Conservation (phyloP, 2,113 vertebrate genomes). For the Triplophysa rosa region DNA sequence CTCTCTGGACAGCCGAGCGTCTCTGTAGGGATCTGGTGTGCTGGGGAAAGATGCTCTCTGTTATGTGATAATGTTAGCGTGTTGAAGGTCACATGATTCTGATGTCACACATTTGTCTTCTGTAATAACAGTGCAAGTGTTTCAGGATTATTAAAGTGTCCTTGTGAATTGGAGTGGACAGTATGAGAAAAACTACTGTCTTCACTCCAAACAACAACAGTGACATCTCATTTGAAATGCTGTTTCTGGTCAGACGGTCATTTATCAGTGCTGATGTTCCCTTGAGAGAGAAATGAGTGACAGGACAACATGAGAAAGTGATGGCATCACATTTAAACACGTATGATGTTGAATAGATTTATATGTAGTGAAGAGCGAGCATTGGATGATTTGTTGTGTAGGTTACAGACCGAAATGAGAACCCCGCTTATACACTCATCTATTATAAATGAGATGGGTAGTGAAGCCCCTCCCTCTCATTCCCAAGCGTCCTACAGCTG, state of each 20-base stretch:
- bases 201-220: background rate
- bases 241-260: background rate
- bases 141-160: background rate
- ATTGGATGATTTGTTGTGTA: background rate
- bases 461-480: constrained; percentile 50
- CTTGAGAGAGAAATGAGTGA: background rate
- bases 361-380: background rate
- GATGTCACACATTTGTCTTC: constrained; percentile 14
- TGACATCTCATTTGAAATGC: background rate
- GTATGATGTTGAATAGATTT: background rate
- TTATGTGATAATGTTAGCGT: constrained; percentile 46
- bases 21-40: constrained; percentile 24
- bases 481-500: constrained; percentile 50
- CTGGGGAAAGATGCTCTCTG: constrained; percentile 31
- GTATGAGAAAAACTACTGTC: background rate
- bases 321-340: background rate
- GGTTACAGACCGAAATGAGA: background rate
- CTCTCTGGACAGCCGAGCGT: background rate
- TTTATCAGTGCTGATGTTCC: background rate
- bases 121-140: no score
- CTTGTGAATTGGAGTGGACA: constrained; percentile 20
- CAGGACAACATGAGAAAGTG: background rate
- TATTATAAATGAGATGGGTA: constrained; percentile 68
- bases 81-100: constrained; percentile 51
- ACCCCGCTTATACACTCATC: constrained; percentile 42